Conservation (phyloP, 1,140 invertebrate species). For the Drosophila kepulauana region DNA sequence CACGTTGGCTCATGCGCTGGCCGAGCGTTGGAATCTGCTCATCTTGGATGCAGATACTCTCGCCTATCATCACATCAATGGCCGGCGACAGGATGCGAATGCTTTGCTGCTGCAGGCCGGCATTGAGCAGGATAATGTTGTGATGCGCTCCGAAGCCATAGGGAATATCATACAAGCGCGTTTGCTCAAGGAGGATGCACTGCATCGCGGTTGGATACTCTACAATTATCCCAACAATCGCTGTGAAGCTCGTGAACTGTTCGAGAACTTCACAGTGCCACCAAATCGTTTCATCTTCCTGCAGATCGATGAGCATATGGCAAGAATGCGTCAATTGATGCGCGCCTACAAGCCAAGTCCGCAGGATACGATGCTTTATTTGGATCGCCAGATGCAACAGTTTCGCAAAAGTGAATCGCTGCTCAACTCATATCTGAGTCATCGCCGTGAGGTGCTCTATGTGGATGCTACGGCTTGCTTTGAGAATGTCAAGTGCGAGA, state of each 20-base stretch:
- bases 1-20: slow-evolving; percentile 61
- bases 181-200: slow-evolving; percentile 64
- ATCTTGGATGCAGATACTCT: slow-evolving; percentile 71
- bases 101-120: slow-evolving; percentile 47
- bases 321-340: slow-evolving; percentile 53
- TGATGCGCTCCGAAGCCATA: slow-evolving; percentile 57
- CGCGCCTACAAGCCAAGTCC: slow-evolving; percentile 57
- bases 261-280: slow-evolving; percentile 71
- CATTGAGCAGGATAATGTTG: slow-evolving; percentile 51
- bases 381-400: slow-evolving; percentile 75
- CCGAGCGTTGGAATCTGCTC: slow-evolving; percentile 68
- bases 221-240: slow-evolving; percentile 72
- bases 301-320: slow-evolving; percentile 64
- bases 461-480: slow-evolving; percentile 68
- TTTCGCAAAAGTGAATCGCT: slow-evolving; percentile 58
- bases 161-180: slow-evolving; percentile 59
- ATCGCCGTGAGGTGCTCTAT: slow-evolving; percentile 73
- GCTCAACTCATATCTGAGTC: slow-evolving; percentile 65
- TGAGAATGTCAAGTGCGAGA: slow-evolving; percentile 67
- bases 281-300: slow-evolving; percentile 73
- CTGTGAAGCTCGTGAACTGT: slow-evolving; percentile 70
- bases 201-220: slow-evolving; percentile 72
- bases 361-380: slow-evolving; percentile 51
- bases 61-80: slow-evolving; percentile 65
- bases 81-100: slow-evolving; percentile 17